Evolutionary conservation across 2,113 vertebrate species (phyloP).

Genomic region (Gorsachius goisagi): DNA sequence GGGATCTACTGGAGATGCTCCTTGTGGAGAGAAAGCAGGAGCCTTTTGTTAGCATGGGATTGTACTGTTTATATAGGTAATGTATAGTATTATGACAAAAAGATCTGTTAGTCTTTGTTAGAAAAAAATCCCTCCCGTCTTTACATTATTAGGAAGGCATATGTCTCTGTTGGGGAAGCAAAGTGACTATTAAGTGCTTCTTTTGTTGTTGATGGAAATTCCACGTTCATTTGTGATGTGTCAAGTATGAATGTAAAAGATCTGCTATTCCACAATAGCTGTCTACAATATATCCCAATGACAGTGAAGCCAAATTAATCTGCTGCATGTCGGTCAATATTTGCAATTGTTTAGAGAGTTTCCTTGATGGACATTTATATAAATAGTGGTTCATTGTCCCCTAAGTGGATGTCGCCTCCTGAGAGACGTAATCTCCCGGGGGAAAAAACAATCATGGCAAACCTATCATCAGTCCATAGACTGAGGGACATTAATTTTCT

Average conservation of each 20-base stretch:
- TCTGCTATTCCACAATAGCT: not conserved
- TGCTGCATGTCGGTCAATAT: slow-evolving; percentile 46
- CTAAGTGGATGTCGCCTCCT: slow-evolving; percentile 60
- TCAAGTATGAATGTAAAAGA: not conserved
- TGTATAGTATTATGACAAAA: slow-evolving; percentile 5
- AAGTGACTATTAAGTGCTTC: not conserved
- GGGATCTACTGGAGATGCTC: not conserved
- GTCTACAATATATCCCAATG: not conserved
- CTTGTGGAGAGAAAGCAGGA: not conserved
- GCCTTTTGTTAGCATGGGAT: not conserved
- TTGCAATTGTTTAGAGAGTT: slow-evolving; percentile 58
- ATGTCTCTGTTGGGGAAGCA: not conserved
- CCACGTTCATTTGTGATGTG: not conserved
- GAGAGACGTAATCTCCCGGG: slow-evolving; percentile 33
- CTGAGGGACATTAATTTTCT: not conserved
- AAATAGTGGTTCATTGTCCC: slow-evolving; percentile 57
- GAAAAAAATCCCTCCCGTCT: not conserved
- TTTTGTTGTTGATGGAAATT: not conserved
- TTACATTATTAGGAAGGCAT: not conserved
- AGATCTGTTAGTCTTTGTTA: not conserved
- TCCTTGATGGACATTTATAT: slow-evolving; percentile 50
- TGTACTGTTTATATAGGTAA: not conserved
- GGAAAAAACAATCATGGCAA: slow-evolving; percentile 32
- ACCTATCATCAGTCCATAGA: not conserved
- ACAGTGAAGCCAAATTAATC: slow-evolving; percentile 35